Evolutionary conservation across 1,140 invertebrate genomes (phyloP).

Genomic region (Tetranychus cinnabarinus): DNA sequence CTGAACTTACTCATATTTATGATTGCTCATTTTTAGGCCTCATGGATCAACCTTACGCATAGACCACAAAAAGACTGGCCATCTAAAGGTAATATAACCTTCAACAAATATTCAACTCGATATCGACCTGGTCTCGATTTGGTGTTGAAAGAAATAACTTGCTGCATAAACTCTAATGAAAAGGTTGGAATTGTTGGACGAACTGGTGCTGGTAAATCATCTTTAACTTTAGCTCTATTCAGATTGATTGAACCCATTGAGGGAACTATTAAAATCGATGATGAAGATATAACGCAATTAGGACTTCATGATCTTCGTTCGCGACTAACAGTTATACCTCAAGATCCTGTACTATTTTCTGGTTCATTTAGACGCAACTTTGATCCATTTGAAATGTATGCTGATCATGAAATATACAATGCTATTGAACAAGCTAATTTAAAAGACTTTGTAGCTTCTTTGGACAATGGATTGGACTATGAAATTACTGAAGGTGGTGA

Average conservation of each 20-base stretch:
- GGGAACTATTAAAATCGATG: neutral
- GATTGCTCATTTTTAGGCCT: slow-evolving; percentile 36
- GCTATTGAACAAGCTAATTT: slow-evolving; percentile 16
- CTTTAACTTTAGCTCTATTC: slow-evolving; percentile 6
- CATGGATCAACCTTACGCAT: neutral
- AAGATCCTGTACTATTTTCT: slow-evolving; percentile 40
- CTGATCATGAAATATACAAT: slow-evolving; percentile 12
- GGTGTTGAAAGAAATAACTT: slow-evolving; percentile 14
- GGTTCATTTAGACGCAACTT: slow-evolving; percentile 34
- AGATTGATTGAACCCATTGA: slow-evolving; percentile 25
- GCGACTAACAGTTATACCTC: slow-evolving; percentile 40
- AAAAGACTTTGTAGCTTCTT: slow-evolving; percentile 6
- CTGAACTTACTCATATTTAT: slow-evolving; percentile 26
- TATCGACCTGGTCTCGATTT: slow-evolving; percentile 30
- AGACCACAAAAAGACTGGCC: slow-evolving; percentile 21
- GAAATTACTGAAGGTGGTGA: slow-evolving; percentile 22
- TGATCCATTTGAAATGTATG: slow-evolving; percentile 26
- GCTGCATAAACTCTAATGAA: slow-evolving; percentile 24
- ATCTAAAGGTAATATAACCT: slow-evolving; percentile 33
- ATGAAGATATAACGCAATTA: neutral
- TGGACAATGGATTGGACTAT: neutral
- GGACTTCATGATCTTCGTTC: slow-evolving; percentile 11
- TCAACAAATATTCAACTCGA: slow-evolving; percentile 34
- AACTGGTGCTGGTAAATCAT: slow-evolving; percentile 30
- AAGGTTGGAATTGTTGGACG: slow-evolving; percentile 42